Evolutionary conservation across 2,888 invertebrate species (phyloP).

Genomic region (Hecatera dysodea): DNA sequence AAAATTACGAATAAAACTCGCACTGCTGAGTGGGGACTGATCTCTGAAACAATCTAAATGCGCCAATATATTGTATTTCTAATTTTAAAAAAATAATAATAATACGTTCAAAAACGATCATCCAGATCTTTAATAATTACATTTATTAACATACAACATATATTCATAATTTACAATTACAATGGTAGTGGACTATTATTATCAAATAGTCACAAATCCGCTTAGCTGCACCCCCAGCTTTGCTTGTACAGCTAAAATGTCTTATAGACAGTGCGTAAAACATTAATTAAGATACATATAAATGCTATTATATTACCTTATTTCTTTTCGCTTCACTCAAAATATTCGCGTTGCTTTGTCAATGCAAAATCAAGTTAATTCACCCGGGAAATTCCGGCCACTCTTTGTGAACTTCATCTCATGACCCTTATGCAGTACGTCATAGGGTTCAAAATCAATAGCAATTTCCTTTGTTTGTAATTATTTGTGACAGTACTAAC

Average conservation of each 20-base stretch:
- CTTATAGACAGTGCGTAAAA: conserved; percentile 34
- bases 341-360: no score
- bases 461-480: neutral
- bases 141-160: conserved; percentile 64
- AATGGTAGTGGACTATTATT: conserved; percentile 38
- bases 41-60: no score
- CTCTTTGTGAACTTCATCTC: neutral
- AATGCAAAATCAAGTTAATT: neutral
- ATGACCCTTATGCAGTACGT: neutral
- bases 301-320: conserved; percentile 12
- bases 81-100: conserved; percentile 22
- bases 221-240: conserved; percentile 22
- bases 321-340: neutral
- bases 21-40: no score
- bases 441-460: conserved; percentile 14
- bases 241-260: conserved; percentile 34
- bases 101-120: conserved; percentile 48
- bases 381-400: neutral
- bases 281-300: conserved; percentile 3
- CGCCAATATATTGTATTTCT: no score
- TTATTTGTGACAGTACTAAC: conserved; percentile 20
- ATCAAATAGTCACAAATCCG: conserved; percentile 20
- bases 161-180: conserved; percentile 61
- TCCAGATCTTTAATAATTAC: conserved; percentile 64
- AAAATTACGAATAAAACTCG: no score